These are phyloP conservation scores for Apodemus sylvaticus DNA, from an alignment of 2,113 vertebrate species.

Conservation along the genomic window DNA sequence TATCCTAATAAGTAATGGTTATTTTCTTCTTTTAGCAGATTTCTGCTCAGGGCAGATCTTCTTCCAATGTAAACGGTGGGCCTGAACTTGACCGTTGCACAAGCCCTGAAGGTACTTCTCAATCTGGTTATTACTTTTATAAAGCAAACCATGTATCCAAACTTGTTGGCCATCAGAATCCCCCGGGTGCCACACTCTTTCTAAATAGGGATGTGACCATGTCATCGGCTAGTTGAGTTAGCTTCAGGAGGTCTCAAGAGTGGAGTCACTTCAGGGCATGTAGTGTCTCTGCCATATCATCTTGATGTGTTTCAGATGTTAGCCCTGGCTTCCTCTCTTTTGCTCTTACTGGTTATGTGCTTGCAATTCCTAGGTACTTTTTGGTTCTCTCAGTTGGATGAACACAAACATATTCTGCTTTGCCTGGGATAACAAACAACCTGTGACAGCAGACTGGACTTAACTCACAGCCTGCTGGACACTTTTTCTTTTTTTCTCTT, in stretches of 20 bases:
- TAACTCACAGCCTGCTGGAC: not conserved
- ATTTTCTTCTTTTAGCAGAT: conserved; percentile 82
- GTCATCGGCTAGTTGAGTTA: not conserved
- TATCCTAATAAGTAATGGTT: not conserved
- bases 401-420: not conserved
- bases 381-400: not conserved
- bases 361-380: not conserved
- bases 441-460: not conserved
- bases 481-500: too few relatives aligned
- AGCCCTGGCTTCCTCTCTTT: not conserved
- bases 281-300: not conserved
- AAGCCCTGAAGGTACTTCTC: conserved; percentile 92
- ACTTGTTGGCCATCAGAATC: not conserved
- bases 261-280: not conserved
- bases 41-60: conserved; percentile 87
- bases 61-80: conserved; percentile 90
- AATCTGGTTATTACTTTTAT: not conserved
- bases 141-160: not conserved
- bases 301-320: not conserved
- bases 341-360: not conserved
- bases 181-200: not conserved
- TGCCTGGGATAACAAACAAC: not conserved
- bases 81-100: conserved; percentile 86
- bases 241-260: not conserved
- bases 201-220: not conserved